phyloP scores from a whole-genome alignment of 2,113 vertebrate species.

The Trichomycterus rosablanca region DNA sequence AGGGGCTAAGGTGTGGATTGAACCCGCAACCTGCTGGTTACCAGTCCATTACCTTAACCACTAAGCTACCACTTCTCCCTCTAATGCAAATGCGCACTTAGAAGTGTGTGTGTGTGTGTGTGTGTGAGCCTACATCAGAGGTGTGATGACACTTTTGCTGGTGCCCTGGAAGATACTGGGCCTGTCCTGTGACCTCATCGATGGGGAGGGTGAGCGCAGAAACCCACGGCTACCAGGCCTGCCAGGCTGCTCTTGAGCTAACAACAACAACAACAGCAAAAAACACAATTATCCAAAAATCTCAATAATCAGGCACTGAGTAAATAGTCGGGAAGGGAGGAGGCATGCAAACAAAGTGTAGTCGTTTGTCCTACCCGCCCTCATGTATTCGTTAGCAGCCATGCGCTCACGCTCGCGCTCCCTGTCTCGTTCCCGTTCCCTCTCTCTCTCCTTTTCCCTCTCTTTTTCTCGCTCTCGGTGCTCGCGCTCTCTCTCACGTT shows the following conservation, averaged over 20 bases:
- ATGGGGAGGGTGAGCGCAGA: conserved; percentile 86
- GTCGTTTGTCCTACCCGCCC: conserved; percentile 54
- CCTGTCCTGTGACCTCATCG: conserved; percentile 84
- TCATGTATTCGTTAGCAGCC: conserved; percentile 60
- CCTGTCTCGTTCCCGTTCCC: conserved; percentile 47
- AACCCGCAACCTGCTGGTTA: too few relatives aligned
- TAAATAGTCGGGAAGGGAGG: too few relatives aligned
- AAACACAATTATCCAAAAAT: neutral
- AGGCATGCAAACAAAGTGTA: too few relatives aligned
- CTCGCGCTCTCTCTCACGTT: conserved; percentile 23
- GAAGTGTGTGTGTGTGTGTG: too few relatives aligned
- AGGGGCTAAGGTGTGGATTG: too few relatives aligned
- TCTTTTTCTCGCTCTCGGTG: conserved; percentile 41
- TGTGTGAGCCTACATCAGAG: conserved; percentile 89
- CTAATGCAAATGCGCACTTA: too few relatives aligned
- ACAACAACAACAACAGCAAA: too few relatives aligned
- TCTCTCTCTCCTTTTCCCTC: conserved; percentile 61
- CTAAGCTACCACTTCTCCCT: too few relatives aligned
- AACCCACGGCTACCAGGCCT: conserved; percentile 86
- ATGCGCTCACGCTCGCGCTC: conserved; percentile 50
- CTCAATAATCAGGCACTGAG: neutral
- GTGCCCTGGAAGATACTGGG: conserved; percentile 96
- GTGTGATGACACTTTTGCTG: conserved; percentile 92
- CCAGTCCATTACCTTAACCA: too few relatives aligned
- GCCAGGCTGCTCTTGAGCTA: conserved; percentile 79